Evolutionary conservation across 1,140 invertebrate species (phyloP), one percentile per base, ranked within the genome.

Genomic region (Xylocopa sonorina): DNA sequence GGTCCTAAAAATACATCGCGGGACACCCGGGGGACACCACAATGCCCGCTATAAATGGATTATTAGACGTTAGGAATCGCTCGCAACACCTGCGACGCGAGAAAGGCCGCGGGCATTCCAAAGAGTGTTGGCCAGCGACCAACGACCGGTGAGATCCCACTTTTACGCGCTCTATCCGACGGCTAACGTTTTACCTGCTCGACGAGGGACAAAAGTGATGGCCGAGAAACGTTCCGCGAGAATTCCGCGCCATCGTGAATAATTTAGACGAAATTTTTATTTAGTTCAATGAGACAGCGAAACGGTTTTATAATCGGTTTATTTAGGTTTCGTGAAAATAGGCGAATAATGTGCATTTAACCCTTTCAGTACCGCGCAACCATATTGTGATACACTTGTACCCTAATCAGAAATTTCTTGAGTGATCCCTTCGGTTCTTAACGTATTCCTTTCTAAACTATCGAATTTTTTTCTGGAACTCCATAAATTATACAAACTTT

Each of bases 171-270:
- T n/a, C 69, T 34, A 53, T 46, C 55, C 29, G 48, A 53, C 74
- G 71, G 78, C 83, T 85, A 87, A 87, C 85, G 83, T 87, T 87
- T 87, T 87, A 87, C 86, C 86, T 87, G 85, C 50, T 34, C 34
- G 6, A 18, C 21, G 51, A 55, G 63, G 79, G 58, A 79, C 73
- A 75, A 82, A 81, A 60, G 77, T 83, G 81, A 85, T 85, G 84
- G 86, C 84, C 68, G 84, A 81, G 71, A 29, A 51, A 68, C 75
- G 60, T 84, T 69, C 46, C 81, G 64, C 81, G 82, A 75, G 63
- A 74, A 83, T 64, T n/a, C 66, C 62, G 50, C 43, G n/a, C 48
- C 50, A 16, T 12, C 34, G 29, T 24, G 60, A 32, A 51, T 57
- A 80, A 83, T 83, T 69, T 82, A 53, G 27, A 51, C 68, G 78